These are phyloP conservation scores for Sarcophaga peregrina DNA, from an alignment of 1,140 invertebrate genomes.

Conservation along the genomic window DNA sequence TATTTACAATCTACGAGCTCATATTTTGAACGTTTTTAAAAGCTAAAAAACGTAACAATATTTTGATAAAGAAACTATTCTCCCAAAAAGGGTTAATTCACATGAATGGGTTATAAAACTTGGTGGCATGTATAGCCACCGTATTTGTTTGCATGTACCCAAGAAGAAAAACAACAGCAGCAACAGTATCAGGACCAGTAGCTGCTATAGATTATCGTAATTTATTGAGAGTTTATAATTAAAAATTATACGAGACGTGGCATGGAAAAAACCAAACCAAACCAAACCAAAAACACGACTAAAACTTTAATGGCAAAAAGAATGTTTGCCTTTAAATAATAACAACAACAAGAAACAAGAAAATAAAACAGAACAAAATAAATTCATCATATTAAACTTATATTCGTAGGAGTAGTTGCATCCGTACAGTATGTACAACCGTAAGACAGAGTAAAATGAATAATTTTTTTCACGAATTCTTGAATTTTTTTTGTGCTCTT, in stretches of 20 bases:
- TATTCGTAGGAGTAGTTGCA: no score
- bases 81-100: background rate
- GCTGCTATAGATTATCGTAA: slow-evolving; percentile 36
- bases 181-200: background rate
- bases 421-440: background rate
- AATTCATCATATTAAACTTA: no score
- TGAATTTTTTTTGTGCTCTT: background rate
- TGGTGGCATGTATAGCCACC: background rate
- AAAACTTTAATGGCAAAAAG: slow-evolving; percentile 2
- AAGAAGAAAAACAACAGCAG: background rate
- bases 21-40: no score
- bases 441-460: background rate
- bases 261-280: no score
- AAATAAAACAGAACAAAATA: no score
- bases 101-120: background rate
- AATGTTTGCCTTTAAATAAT: slow-evolving; percentile 15
- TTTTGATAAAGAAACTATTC: no score
- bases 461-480: background rate
- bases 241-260: slow-evolving; percentile 19
- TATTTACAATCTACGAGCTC: no score
- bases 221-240: slow-evolving; percentile 40
- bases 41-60: no score
- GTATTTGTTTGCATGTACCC: background rate
- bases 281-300: background rate
- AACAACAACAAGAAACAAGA: background rate